These are phyloP conservation scores for Anguilla megastoma DNA, from an alignment of 2,797 vertebrate species.

Conservation along the genomic window DNA sequence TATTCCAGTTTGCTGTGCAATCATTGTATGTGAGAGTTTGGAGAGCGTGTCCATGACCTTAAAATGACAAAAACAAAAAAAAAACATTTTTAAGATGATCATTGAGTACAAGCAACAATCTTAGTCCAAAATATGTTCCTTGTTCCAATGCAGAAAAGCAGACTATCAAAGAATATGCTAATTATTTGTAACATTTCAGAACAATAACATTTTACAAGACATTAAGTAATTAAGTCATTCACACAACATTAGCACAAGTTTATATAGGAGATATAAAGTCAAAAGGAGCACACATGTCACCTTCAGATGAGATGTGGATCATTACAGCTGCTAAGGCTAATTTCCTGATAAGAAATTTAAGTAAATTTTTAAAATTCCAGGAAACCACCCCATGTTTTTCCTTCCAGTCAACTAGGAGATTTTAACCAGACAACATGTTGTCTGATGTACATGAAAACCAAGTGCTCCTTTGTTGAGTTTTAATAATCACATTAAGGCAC, in stretches of 20 bases:
- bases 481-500: background rate
- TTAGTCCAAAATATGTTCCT: background rate
- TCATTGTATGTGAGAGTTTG: slow-evolving; percentile 83
- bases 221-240: background rate
- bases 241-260: background rate
- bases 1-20: slow-evolving; percentile 83
- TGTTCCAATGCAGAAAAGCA: background rate
- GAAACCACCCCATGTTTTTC: background rate
- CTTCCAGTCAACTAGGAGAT: background rate
- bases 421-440: background rate
- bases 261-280: background rate
- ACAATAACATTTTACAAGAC: background rate
- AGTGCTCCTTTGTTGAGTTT: background rate
- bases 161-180: background rate
- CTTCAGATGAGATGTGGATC: background rate
- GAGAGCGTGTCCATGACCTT: slow-evolving; percentile 96
- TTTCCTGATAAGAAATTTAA: background rate
- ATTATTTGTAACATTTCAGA: background rate
- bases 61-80: slow-evolving; percentile 35
- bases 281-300: background rate
- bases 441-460: background rate
- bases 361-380: background rate
- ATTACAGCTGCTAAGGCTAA: background rate
- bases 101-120: background rate
- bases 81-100: background rate